Percentiles rank a stretch among this genome's conserved stretches.
Conservation (phyloP, 1,140 invertebrate genomes). For the Saccostrea glomerata region DNA sequence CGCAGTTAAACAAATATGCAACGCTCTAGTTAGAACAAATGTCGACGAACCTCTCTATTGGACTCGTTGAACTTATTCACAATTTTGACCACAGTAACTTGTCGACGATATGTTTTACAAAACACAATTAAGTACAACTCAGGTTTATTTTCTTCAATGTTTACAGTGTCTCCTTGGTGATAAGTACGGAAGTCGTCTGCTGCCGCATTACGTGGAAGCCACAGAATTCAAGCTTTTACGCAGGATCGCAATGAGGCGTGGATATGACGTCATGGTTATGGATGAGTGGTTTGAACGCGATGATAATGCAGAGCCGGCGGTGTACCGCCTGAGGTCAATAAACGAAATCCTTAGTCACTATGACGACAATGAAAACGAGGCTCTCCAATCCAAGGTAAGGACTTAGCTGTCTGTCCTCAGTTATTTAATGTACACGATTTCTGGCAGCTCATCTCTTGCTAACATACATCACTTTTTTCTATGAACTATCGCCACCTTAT, state of each 20-base stretch:
- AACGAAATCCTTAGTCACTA: conserved; percentile 60
- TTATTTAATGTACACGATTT: too few relatives aligned
- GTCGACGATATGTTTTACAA: too few relatives aligned
- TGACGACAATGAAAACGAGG: conserved; percentile 51
- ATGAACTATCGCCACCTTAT: too few relatives aligned
- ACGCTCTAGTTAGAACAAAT: too few relatives aligned
- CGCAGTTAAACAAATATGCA: too few relatives aligned
- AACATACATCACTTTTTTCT: too few relatives aligned
- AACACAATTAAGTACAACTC: too few relatives aligned
- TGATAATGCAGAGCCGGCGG: conserved; percentile 92
- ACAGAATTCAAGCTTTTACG: conserved; percentile 65
- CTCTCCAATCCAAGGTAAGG: conserved; percentile 46
- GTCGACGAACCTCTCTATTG: too few relatives aligned
- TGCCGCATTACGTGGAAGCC: conserved; percentile 64
- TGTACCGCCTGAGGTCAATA: conserved; percentile 88
- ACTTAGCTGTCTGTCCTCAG: too few relatives aligned
- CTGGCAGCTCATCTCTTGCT: too few relatives aligned
- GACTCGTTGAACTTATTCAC: too few relatives aligned
- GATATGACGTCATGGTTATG: conserved; percentile 87
- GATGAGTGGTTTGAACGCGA: conserved; percentile 98
- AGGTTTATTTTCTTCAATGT: background rate
- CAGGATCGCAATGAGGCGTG: conserved; percentile 60
- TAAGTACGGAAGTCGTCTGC: conserved; percentile 67
- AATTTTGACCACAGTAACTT: too few relatives aligned
- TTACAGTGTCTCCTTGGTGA: conserved; percentile 70